Percentiles rank a stretch among this genome's conserved stretches.
phyloP scores from a whole-genome alignment of 64 coral and sea anemone species.

The Astreopora myriophthalma region DNA sequence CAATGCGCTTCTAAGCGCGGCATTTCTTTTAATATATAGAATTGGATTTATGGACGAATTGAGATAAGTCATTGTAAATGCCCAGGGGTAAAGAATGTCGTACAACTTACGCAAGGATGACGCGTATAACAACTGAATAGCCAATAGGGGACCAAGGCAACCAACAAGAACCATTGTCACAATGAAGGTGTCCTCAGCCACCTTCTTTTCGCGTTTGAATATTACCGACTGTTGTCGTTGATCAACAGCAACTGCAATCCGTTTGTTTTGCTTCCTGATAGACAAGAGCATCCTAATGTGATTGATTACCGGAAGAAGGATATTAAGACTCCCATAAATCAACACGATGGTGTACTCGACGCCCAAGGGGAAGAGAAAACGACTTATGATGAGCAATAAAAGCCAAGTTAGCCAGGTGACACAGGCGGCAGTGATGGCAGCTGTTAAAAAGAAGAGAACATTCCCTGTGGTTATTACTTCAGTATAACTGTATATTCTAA shows the following conservation, averaged over 20 bases:
- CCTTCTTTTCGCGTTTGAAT: slow-evolving; percentile 7
- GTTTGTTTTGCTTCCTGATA: neutral
- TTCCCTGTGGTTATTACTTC: too few species aligned
- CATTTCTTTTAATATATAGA: neutral
- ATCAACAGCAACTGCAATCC: neutral
- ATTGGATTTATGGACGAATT: neutral
- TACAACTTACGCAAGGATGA: neutral
- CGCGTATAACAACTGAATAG: neutral
- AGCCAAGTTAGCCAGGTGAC: neutral
- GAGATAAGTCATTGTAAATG: neutral
- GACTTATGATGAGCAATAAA: neutral
- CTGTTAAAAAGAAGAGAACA: neutral
- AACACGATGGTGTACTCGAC: neutral
- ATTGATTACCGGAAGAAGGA: neutral
- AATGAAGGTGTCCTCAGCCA: neutral
- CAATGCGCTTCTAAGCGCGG: neutral
- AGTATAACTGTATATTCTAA: too few species aligned
- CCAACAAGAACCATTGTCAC: neutral
- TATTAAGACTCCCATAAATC: neutral
- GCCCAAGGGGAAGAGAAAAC: neutral
- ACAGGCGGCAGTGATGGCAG: neutral
- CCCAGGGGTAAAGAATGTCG: neutral
- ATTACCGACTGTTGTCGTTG: neutral
- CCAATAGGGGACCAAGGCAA: neutral
- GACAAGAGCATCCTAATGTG: neutral